Base-by-base conservation (phyloP, 2,113 vertebrate genomes). In the Paramormyrops kingsleyae region DNA sequence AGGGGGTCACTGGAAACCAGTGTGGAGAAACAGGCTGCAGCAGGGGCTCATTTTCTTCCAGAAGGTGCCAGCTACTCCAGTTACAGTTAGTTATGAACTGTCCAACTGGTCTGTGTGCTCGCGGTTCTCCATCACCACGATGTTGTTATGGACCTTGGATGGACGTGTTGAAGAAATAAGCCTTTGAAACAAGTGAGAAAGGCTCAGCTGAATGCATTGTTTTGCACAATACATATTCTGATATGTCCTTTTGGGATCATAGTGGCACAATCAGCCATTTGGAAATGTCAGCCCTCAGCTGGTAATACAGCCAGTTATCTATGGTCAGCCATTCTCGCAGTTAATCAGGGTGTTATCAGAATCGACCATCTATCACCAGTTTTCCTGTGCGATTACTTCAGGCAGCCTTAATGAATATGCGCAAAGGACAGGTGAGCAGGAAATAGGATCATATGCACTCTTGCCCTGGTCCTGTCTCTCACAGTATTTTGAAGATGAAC, bases 401-500 rank as follows among this genome's bases (percentile, higher is more conserved):
- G 50, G 52, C 49, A 59, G 87, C 74, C 59, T 90, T 86, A 84
- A 90, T 39, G 17, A 87, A 87, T 52, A 53, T 12, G 17, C 4
- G 4, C 24, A 87, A 39, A 87, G 27, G 15, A 35, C 50, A 13
- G n/a, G 8, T 13, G 19, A 53, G 27, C 17, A 8, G 17, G 49
- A 53, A 39, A 9, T 19, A 50, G 31, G 12, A 19, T 24, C 35
- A 19, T 6, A 42, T 19, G 5, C 6, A 19, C 35, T 89, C 70
- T n/a, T 35, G 66, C 24, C 42, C 19, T 52, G 46, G 13, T 52
- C 44, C 8, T 44, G 31, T 47, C 44, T 56, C 52, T 87, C 87
- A 84, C 2, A 31, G n/a, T 9, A 21, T 74, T 90, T 88, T 90
- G 70, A 88, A 88, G 50, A 59, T 84, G 42, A 84, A 90, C 47